phyloP scores from a whole-genome alignment of 2,113 vertebrate species.

The Oceanodroma tethys region DNA sequence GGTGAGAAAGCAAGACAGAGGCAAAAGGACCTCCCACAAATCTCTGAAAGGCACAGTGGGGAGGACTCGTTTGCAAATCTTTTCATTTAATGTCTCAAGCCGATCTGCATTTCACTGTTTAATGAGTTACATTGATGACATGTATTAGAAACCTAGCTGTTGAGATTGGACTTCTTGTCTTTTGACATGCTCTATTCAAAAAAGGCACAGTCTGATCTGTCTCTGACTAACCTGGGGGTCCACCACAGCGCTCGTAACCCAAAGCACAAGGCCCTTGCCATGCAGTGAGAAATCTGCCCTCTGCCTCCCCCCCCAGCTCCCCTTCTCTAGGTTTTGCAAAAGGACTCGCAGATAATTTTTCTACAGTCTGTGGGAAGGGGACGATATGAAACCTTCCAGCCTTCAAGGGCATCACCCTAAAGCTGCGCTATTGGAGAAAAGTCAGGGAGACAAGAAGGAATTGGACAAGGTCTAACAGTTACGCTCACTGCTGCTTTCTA shows the following conservation, averaged over 20 bases:
- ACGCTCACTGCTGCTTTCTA: background rate
- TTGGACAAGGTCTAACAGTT: accelerated
- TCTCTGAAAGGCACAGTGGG: slow-evolving; percentile 17
- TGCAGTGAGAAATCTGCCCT: background rate
- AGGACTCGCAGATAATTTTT: background rate
- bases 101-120: background rate
- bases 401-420: background rate
- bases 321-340: background rate
- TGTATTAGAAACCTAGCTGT: background rate
- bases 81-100: background rate
- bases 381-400: background rate
- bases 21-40: slow-evolving; percentile 25
- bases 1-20: background rate
- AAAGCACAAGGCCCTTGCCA: background rate
- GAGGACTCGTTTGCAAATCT: background rate
- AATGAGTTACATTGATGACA: background rate
- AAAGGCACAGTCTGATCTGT: background rate
- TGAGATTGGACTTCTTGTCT: background rate
- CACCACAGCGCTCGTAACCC: background rate
- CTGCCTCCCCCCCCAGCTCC: background rate
- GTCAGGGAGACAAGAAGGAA: background rate
- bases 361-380: background rate
- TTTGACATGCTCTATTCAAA: background rate
- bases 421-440: background rate
- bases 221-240: background rate